Base-by-base conservation (phyloP, 2,113 vertebrate genomes). In the Erythrolamprus reginae region DNA sequence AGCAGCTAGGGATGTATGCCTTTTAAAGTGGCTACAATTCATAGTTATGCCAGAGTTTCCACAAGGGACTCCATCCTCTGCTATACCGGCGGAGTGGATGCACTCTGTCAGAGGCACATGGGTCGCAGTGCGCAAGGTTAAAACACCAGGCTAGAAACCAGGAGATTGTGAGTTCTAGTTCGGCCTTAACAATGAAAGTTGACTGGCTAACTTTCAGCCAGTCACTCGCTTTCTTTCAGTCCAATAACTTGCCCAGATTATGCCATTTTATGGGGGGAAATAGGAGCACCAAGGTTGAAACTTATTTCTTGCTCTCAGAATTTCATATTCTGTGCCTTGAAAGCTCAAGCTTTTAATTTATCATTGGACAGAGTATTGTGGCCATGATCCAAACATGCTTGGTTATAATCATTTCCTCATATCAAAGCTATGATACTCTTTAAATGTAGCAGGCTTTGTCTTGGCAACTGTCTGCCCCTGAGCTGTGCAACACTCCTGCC, bases 381-480 rank as follows among this genome's bases (percentile, higher is more conserved):
- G 51, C 1, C 87, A 87, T 89, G 58, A 28, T 23, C 5, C 82
- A 84, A 56, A 94, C 65, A 45, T 47, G 12, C 3, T 82, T 89
- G 38, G 42, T 42, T 45, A 89, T 89, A 52, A 89, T 58, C 17
- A 93, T 53, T 91, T 91, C 89, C 19, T 87, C 10, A 58, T 42
- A 50, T 89, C 47, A 65, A 90, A 88, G 87, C 21, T 87, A 10
- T 3, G 47, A 2, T 55, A 23, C 87, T 87, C 38, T 58, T 70
- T 90, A 48, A 8, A 88, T 2, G 9, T 77, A 89, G 86, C 65
- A 95, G 53, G 89, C n/a, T 94, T 82, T 61, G 23, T 45, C 84
- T 88, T 91, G 38, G 52, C 19, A 94, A 95, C 52, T 86, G 95
- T 95, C 92, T 87, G 90, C 5, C 56, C 92, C 93, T 94, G 91